A percentile compares a stretch with the other conserved stretches of the same genome.
Evolutionary conservation across 92 coral and sea anemone species (phyloP).

Genomic region (Umimayanthus chanpuru): DNA sequence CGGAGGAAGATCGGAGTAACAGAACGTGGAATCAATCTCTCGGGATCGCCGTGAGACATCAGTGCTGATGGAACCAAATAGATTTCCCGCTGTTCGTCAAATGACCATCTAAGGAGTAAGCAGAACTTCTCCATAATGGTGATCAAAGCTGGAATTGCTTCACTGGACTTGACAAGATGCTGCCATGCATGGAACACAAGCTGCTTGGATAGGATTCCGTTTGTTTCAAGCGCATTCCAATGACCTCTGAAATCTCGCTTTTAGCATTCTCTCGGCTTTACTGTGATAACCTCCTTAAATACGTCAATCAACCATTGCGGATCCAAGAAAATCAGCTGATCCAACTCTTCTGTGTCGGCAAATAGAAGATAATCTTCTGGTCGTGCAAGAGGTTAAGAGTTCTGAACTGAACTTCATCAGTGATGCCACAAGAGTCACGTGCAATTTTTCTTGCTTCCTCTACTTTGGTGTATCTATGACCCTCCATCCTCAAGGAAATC

Average conservation of each 20-base stretch:
- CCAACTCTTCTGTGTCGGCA: conserved; percentile 38
- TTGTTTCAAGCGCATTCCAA: conserved; percentile 50
- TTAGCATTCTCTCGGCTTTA: conserved; percentile 28
- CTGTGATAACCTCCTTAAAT: conserved; percentile 61
- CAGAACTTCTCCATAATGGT: conserved; percentile 59
- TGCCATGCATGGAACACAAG: conserved; percentile 43
- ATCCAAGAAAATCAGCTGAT: conserved; percentile 50
- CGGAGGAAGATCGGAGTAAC: conserved; percentile 49
- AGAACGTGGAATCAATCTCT: conserved; percentile 19
- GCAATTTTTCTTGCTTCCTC: conserved; percentile 49
- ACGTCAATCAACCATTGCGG: conserved; percentile 69
- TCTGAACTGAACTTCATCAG: conserved; percentile 33
- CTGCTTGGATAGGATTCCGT: conserved; percentile 48
- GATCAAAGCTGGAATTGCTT: conserved; percentile 33
- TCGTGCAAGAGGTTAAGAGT: conserved; percentile 57
- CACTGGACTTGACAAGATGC: conserved; percentile 13
- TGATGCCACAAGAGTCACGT: conserved; percentile 9
- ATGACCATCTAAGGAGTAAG: conserved; percentile 52
- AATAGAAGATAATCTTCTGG: conserved; percentile 58
- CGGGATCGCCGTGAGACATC: conserved; percentile 37
- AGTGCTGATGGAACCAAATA: conserved; percentile 57
- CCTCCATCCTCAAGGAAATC: conserved; percentile 12
- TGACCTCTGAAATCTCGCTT: conserved; percentile 33
- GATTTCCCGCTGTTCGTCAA: conserved; percentile 22
- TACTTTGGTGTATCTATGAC: conserved; percentile 24